phyloP scores from a whole-genome alignment of 2,797 vertebrate species.

The Coluber constrictor region DNA sequence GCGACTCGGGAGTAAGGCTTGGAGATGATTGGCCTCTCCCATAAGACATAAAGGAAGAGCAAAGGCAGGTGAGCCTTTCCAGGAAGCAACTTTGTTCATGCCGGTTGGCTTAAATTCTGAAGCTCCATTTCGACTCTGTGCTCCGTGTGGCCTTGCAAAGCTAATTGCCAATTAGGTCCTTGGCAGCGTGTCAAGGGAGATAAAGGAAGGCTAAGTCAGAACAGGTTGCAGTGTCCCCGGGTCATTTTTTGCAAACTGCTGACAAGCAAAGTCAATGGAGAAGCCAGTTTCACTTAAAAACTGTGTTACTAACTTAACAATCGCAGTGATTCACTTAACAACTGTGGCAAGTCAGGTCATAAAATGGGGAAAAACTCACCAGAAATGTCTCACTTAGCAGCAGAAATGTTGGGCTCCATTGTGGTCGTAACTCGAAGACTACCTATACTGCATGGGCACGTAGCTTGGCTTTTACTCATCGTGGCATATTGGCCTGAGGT shows the following conservation, averaged over 20 bases:
- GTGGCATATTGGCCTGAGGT: not conserved
- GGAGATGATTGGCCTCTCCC: too few species aligned
- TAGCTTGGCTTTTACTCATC: not conserved
- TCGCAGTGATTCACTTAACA: not conserved
- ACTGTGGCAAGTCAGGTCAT: not conserved
- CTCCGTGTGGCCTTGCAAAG: too few species aligned
- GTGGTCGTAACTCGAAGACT: not conserved
- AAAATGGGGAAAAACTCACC: not conserved
- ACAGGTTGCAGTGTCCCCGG: not conserved
- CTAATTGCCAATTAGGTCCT: too few species aligned
- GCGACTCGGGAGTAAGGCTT: too few species aligned
- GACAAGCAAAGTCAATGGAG: not conserved
- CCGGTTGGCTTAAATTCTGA: too few species aligned
- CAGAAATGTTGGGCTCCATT: not conserved
- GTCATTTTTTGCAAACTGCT: not conserved
- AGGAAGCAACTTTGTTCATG: too few species aligned
- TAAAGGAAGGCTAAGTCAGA: too few species aligned
- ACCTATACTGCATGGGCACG: too few species aligned
- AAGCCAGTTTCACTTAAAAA: not conserved
- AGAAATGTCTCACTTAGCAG: not conserved
- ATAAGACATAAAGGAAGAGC: too few species aligned
- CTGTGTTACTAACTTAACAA: rapidly evolving
- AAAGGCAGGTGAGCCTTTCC: too few species aligned
- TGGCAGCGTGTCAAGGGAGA: too few species aligned
- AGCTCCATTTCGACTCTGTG: too few species aligned